Evolutionary conservation across 2,797 vertebrate genomes (phyloP).

Genomic region (Nyctalus aviator): DNA sequence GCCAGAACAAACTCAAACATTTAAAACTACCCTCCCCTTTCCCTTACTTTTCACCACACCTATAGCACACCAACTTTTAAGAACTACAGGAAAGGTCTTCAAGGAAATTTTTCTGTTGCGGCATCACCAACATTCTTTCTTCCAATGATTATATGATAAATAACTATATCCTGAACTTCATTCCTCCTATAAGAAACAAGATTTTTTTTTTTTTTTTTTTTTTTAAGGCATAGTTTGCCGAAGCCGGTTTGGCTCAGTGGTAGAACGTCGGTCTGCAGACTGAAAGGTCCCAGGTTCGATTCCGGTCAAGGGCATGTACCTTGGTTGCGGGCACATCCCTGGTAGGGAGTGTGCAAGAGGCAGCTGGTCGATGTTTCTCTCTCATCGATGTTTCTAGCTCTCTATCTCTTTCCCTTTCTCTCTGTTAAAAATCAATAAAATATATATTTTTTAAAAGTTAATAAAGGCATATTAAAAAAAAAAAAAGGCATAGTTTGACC

Average conservation of each 20-base stretch:
- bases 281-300: no score
- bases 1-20: not conserved
- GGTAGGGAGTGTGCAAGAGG: no score
- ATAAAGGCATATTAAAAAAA: no score
- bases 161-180: conserved; percentile 2
- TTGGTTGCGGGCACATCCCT: no score
- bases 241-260: no score
- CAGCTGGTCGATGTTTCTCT: no score
- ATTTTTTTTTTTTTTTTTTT: not conserved
- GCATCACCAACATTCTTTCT: not conserved
- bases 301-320: no score
- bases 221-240: not conserved
- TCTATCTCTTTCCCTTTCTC: no score
- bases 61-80: not conserved
- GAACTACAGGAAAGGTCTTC: not conserved
- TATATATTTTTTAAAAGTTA: no score
- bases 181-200: conserved; percentile 3
- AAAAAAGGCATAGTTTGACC: not conserved
- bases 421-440: no score
- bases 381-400: no score
- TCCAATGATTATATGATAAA: conserved; percentile 28
- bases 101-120: not conserved
- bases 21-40: not conserved
- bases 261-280: no score
- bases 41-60: not conserved